phyloP scores from a whole-genome alignment of 2,113 vertebrate genomes.

The Bombycilla garrulus region DNA sequence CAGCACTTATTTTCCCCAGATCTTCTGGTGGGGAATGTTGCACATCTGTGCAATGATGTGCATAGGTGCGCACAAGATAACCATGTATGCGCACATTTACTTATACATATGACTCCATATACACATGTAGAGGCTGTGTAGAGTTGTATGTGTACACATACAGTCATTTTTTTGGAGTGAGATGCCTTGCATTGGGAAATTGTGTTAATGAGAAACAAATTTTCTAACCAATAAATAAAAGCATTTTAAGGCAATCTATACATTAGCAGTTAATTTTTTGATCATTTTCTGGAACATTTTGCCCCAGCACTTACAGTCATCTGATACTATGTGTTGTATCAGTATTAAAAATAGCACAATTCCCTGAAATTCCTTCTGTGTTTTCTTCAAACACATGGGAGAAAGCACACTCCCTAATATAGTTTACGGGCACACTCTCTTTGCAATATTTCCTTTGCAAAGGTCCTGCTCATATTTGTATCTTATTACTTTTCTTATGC shows the following conservation, averaged over 20 bases:
- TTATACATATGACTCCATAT: fast-evolving
- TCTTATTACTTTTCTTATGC: slow-evolving; percentile 92
- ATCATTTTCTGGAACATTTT: neutral
- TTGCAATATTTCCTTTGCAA: slow-evolving; percentile 82
- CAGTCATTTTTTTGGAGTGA: neutral
- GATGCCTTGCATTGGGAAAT: neutral
- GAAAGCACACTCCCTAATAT: slow-evolving; percentile 71
- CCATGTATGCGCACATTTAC: neutral
- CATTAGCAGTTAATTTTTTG: neutral
- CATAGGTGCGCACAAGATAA: neutral
- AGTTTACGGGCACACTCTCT: slow-evolving; percentile 72
- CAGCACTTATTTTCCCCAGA: neutral
- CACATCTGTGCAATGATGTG: too few species aligned
- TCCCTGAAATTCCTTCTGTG: slow-evolving; percentile 57
- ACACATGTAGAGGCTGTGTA: neutral
- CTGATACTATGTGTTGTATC: slow-evolving; percentile 27
- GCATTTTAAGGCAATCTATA: neutral
- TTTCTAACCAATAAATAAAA: neutral
- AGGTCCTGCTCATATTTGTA: slow-evolving; percentile 86
- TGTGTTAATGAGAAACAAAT: neutral
- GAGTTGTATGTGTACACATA: neutral
- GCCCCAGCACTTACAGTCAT: neutral
- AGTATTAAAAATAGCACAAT: slow-evolving; percentile 60
- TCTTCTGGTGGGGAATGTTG: neutral
- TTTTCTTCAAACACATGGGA: slow-evolving; percentile 65